Percentiles rank a stretch among this genome's conserved stretches.
These are phyloP conservation scores for Eudyptes chrysolophus DNA, from an alignment of 2,113 vertebrate genomes.

Conservation along the genomic window DNA sequence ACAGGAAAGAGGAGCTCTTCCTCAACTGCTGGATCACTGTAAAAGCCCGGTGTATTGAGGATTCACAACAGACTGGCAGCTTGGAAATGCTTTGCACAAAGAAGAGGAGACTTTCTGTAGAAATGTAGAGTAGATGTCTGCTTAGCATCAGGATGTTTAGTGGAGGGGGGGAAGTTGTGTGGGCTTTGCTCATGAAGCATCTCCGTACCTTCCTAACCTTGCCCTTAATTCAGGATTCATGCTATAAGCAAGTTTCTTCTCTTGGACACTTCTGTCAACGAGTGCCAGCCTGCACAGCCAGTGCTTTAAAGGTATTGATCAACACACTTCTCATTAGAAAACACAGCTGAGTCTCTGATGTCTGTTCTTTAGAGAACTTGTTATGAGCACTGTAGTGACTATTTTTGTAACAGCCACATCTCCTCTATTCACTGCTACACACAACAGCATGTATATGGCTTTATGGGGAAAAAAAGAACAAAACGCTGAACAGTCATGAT, in stretches of 20 bases:
- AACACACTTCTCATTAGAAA: background rate
- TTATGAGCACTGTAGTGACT: background rate
- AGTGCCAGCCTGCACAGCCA: background rate
- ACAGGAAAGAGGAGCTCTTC: background rate
- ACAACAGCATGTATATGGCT: background rate
- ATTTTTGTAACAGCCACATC: background rate
- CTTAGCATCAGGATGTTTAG: background rate
- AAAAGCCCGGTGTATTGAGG: background rate
- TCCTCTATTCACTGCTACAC: background rate
- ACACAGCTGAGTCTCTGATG: background rate
- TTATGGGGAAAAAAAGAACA: background rate
- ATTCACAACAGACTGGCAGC: background rate
- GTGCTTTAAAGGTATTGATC: background rate
- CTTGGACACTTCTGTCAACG: background rate
- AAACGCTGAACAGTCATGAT: background rate
- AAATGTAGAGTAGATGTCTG: background rate
- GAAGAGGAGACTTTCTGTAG: background rate
- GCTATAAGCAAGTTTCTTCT: background rate
- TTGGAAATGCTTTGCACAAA: background rate
- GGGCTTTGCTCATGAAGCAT: background rate
- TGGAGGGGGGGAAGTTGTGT: background rate
- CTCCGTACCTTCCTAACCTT: background rate
- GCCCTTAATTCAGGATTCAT: background rate
- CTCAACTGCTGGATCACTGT: background rate
- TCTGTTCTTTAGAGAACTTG: background rate